Base-by-base conservation (phyloP, 92 coral and sea anemone genomes). In the Parazoanthus darwini region DNA sequence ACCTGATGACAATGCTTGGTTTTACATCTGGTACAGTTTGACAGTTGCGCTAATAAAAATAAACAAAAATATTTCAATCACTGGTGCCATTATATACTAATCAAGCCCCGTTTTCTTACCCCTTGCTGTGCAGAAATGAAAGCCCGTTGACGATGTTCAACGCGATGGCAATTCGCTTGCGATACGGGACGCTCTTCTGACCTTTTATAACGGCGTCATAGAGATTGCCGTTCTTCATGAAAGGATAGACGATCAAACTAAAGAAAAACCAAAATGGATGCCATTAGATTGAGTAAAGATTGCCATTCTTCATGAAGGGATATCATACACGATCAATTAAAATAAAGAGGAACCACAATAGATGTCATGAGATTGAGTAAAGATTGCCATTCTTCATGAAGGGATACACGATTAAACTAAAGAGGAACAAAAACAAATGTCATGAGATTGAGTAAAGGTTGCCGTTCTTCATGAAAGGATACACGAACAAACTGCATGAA, bases 371-470 rank as follows among this genome's bases (percentile, higher is more conserved):
- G 48, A 43, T 43, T 0, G 33, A 29, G 33, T 43, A 73, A 0
- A 70, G 87, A 70, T 71, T 71, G 0, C 87, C 87, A 23, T 84
- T 46, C 48, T 70, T 84, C 87, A 84, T 84, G 26, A 84, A 71
- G 3, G 87, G 87, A 48, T 84, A 84, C 59, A 84, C 79, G 54
- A 84, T 46, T 84, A 84, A 70, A 68, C 87, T 84, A 10, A 73
- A 29, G 39, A 16, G 23, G 77, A 11, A 73, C 11, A 9, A 50
- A 6, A 6, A 6, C 13, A 50, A 6, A 43, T 43, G 1, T 50
- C 8, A 50, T 1, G 1, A 8, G 13, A 9, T 50, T 29, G 48
- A 43, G 48, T 43, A 43, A 6, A 9, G 23, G 22, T 73, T 36
- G 77, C 87, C 87, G 22, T 83, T 71, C 46, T 44, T 70, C 87